These are phyloP conservation scores for Verasper variegatus DNA, from an alignment of 2,113 vertebrate species.

Conservation along the genomic window DNA sequence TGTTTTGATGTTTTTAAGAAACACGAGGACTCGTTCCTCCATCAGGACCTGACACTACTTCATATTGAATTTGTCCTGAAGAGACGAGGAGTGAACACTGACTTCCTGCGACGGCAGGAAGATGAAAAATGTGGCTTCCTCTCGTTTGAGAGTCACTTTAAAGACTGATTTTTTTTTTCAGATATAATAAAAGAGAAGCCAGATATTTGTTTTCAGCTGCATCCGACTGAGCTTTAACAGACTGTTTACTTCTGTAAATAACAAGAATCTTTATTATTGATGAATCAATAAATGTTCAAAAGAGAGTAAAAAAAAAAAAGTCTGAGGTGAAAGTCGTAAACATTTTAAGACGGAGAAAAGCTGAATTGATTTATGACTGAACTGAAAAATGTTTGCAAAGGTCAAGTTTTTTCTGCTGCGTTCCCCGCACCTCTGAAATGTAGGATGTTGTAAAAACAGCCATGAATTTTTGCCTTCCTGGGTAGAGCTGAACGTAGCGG, in stretches of 20 bases:
- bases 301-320: not conserved
- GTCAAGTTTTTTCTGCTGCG: not conserved
- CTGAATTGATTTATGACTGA: not conserved
- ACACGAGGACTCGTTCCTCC: too few species aligned
- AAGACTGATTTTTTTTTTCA: not conserved
- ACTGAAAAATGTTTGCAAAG: too few species aligned
- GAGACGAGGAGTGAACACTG: not conserved
- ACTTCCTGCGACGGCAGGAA: not conserved
- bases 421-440: slow-evolving; percentile 1
- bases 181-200: not conserved
- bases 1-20: too few species aligned
- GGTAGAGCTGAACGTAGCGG: not conserved
- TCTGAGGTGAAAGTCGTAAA: not conserved
- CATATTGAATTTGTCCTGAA: not conserved
- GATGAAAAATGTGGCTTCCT: slow-evolving; percentile 2
- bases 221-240: not conserved
- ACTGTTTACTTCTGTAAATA: not conserved
- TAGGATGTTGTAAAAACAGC: not conserved
- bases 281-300: not conserved
- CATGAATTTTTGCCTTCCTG: not conserved
- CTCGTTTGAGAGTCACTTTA: not conserved
- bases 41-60: not conserved
- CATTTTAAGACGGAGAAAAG: not conserved
- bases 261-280: not conserved
- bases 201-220: too few species aligned